Conservation (phyloP, 2,888 invertebrate species). For the Idaea straminata region DNA sequence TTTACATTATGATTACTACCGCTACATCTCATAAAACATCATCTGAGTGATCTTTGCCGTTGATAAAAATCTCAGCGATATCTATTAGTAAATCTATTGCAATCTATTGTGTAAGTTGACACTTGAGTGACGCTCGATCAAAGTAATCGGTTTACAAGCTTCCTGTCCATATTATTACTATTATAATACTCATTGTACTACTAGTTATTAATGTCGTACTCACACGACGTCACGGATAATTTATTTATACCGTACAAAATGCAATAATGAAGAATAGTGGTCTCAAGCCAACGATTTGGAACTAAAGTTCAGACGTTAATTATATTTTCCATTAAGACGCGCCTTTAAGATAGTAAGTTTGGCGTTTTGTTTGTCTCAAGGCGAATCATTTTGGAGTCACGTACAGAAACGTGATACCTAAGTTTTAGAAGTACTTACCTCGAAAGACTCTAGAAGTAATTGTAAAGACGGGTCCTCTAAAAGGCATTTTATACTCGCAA, state of each 20-base stretch:
- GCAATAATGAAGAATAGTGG: slow-evolving; percentile 46
- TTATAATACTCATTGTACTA: slow-evolving; percentile 68
- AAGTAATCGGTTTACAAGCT: slow-evolving; percentile 74
- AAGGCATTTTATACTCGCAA: neutral
- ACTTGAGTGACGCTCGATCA: slow-evolving; percentile 69
- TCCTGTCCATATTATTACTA: slow-evolving; percentile 65
- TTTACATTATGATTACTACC: slow-evolving; percentile 19
- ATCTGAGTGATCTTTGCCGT: neutral
- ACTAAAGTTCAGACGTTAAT: slow-evolving; percentile 59
- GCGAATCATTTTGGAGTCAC: slow-evolving; percentile 40
- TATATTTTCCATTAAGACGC: slow-evolving; percentile 53
- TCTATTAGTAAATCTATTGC: slow-evolving; percentile 65
- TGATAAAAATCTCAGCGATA: slow-evolving; percentile 63
- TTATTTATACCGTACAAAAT: slow-evolving; percentile 45
- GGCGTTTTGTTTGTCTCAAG: slow-evolving; percentile 44
- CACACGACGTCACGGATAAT: slow-evolving; percentile 52
- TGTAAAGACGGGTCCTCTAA: neutral
- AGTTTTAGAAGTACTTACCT: slow-evolving; percentile 20
- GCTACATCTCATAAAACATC: slow-evolving; percentile 16
- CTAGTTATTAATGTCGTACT: slow-evolving; percentile 67
- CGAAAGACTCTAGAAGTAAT: neutral
- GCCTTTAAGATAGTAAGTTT: slow-evolving; percentile 43
- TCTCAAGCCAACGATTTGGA: slow-evolving; percentile 49
- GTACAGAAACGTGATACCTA: slow-evolving; percentile 37
- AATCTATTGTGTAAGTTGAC: slow-evolving; percentile 67